phyloP scores from a whole-genome alignment of 2,888 invertebrate genomes.

The Molorchus minor region DNA sequence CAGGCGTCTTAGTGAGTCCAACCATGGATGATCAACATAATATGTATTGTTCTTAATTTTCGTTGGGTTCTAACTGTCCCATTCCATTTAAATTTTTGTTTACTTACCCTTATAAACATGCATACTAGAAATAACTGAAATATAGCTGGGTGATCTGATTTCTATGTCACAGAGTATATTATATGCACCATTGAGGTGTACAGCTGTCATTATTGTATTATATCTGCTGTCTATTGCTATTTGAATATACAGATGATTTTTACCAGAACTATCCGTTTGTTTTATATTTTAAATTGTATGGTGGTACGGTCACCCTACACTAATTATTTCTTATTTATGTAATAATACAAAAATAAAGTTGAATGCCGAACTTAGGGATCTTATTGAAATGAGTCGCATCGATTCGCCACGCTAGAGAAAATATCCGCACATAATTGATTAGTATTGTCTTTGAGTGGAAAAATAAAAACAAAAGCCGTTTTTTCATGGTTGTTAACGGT shows the following conservation, averaged over 20 bases:
- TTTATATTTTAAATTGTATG: not conserved
- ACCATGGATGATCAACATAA: too few relatives aligned
- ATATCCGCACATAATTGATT: not conserved
- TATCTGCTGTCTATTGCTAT: not conserved
- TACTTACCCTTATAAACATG: too few relatives aligned
- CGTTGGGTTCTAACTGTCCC: too few relatives aligned
- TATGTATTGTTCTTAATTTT: too few relatives aligned
- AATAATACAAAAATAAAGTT: not conserved
- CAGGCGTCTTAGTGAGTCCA: too few relatives aligned
- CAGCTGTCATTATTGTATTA: not conserved
- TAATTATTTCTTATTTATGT: not conserved
- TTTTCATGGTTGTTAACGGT: not conserved
- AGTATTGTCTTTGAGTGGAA: not conserved
- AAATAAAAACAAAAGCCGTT: not conserved
- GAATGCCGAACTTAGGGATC: not conserved
- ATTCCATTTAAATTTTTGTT: too few relatives aligned
- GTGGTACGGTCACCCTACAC: not conserved
- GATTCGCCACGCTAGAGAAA: not conserved
- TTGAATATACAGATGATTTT: not conserved
- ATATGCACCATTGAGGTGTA: too few relatives aligned
- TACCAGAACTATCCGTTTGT: not conserved
- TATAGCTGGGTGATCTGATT: too few relatives aligned
- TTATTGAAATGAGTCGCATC: not conserved
- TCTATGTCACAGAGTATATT: too few relatives aligned
- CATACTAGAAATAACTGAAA: too few relatives aligned